Evolutionary conservation across 35 echinoderm and acorn worm genomes (phyloP).

Genomic region (Stichopus chloronotus): DNA sequence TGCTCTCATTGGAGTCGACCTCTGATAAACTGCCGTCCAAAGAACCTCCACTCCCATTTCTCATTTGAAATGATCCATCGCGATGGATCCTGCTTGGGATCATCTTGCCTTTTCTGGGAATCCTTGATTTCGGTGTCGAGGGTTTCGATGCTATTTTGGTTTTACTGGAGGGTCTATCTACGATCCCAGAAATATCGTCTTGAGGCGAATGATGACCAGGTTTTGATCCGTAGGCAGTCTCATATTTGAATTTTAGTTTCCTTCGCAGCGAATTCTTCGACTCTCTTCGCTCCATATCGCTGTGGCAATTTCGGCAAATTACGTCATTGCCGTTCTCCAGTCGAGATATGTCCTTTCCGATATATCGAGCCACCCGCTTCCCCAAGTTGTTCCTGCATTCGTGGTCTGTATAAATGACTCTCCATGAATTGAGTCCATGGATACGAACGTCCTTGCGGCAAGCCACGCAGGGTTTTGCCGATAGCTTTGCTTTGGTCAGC

Average conservation of each 20-base stretch:
- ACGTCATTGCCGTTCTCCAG: not conserved
- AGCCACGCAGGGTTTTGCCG: conserved; percentile 4
- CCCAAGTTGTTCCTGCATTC: not conserved
- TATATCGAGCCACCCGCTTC: not conserved
- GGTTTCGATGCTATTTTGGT: too few relatives aligned
- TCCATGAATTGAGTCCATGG: conserved; percentile 27
- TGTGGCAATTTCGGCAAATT: not conserved
- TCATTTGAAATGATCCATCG: too few relatives aligned
- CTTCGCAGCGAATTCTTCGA: not conserved
- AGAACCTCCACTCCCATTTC: too few relatives aligned
- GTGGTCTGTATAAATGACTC: not conserved
- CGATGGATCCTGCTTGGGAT: too few relatives aligned
- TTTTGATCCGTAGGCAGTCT: too few relatives aligned
- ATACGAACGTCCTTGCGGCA: conserved; percentile 3
- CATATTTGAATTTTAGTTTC: not conserved
- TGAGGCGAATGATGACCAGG: too few relatives aligned
- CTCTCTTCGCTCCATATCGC: conserved; percentile 34
- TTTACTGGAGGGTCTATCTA: too few relatives aligned
- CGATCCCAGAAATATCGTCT: too few relatives aligned
- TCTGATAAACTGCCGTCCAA: too few relatives aligned
- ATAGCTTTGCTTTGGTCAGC: conserved; percentile 12
- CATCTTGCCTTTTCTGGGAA: not conserved
- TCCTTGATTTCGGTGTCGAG: not conserved
- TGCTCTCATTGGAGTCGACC: too few relatives aligned
- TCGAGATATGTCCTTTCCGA: not conserved